Evolutionary conservation across 1,140 invertebrate genomes (phyloP).

Genomic region (Dreissena rostriformis): DNA sequence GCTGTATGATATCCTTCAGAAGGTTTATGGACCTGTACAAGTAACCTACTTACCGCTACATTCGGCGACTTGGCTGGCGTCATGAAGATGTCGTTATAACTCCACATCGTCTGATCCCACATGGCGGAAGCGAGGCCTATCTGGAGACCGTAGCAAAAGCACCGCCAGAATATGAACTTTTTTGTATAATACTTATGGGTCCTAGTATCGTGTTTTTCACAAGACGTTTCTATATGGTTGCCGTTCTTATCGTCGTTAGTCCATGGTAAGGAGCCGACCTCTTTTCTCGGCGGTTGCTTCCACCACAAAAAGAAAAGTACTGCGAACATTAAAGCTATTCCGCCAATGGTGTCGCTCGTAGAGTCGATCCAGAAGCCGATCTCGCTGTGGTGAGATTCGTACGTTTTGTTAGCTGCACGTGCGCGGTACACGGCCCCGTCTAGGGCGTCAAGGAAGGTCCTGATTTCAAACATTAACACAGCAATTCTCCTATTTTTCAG

Average conservation of each 20-base stretch:
- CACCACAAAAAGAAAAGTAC: slow-evolving; percentile 70
- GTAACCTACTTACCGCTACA: slow-evolving; percentile 64
- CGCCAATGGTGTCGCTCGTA: slow-evolving; percentile 71
- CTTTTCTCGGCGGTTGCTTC: slow-evolving; percentile 63
- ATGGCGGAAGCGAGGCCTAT: slow-evolving; percentile 66
- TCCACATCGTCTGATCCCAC: slow-evolving; percentile 70
- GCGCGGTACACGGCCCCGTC: slow-evolving; percentile 78
- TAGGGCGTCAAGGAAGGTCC: slow-evolving; percentile 76
- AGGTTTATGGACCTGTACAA: too few relatives aligned
- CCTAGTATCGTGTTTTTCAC: slow-evolving; percentile 54
- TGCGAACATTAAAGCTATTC: slow-evolving; percentile 68
- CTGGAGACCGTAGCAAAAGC: slow-evolving; percentile 70
- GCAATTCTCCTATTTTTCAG: slow-evolving; percentile 72
- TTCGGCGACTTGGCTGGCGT: slow-evolving; percentile 59
- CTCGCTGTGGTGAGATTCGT: slow-evolving; percentile 72
- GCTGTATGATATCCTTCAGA: too few relatives aligned
- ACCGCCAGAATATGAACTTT: slow-evolving; percentile 71
- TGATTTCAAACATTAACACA: slow-evolving; percentile 73
- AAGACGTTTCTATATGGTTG: slow-evolving; percentile 19
- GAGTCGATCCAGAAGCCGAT: slow-evolving; percentile 77
- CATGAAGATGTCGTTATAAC: slow-evolving; percentile 65
- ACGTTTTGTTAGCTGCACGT: slow-evolving; percentile 64
- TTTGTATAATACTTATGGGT: slow-evolving; percentile 63
- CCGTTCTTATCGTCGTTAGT: slow-evolving; percentile 53
- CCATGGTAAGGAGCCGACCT: slow-evolving; percentile 57